Conservation (phyloP, 2,888 invertebrate species). For the Ischnura elegans region DNA sequence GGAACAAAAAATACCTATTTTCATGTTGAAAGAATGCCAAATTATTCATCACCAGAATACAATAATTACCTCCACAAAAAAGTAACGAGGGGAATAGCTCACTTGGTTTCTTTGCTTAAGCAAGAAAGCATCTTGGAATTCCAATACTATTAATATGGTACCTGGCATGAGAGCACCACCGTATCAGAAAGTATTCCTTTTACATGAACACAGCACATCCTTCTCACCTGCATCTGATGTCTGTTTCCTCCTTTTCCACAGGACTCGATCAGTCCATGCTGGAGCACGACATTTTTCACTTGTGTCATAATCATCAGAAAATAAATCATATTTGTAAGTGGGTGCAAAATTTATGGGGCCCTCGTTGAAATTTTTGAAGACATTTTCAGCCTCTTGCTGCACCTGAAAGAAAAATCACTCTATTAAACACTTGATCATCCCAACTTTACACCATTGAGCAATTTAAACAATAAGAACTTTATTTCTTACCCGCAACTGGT, state of each 20-base stretch:
- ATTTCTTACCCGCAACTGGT: conserved; percentile 86
- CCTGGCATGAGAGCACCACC: conserved; percentile 63
- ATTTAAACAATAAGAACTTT: not conserved
- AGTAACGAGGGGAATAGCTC: too few relatives aligned
- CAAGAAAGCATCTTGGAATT: too few relatives aligned
- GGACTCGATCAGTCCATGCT: conserved; percentile 98
- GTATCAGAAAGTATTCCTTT: not conserved
- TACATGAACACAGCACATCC: too few relatives aligned
- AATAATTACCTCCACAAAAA: too few relatives aligned
- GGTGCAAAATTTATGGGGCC: conserved; percentile 95
- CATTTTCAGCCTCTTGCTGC: conserved; percentile 89
- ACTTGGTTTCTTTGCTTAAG: too few relatives aligned
- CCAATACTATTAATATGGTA: not conserved
- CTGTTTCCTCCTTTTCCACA: conserved; percentile 92
- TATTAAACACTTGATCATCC: not conserved
- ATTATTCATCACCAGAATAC: too few relatives aligned
- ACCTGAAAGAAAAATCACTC: conserved; percentile 77
- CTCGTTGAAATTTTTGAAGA: conserved; percentile 96
- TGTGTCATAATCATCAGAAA: conserved; percentile 99
- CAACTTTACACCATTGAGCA: not conserved
- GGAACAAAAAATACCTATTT: too few relatives aligned
- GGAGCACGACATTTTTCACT: conserved; percentile 98
- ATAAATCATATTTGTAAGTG: conserved; percentile 99
- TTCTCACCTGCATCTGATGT: conserved; percentile 84
- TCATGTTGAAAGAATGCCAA: too few relatives aligned